A percentile compares a stretch with the other conserved stretches of the same genome.
These are phyloP conservation scores for Blennius ocellaris DNA, from an alignment of 2,113 vertebrate species.

Conservation along the genomic window DNA sequence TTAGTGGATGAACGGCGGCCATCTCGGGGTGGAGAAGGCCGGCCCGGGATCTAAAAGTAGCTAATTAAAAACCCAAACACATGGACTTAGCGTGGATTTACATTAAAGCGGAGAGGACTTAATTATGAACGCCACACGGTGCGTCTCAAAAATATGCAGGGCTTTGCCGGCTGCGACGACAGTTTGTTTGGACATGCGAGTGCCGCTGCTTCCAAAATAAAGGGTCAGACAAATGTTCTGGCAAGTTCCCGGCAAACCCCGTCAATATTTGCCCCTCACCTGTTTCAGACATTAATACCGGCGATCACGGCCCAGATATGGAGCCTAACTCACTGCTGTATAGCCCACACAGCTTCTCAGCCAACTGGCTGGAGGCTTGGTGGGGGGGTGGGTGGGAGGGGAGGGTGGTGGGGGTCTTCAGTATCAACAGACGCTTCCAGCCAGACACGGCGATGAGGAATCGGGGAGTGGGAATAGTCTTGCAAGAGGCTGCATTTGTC, in stretches of 20 bases:
- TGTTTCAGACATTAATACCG: slow-evolving; percentile 57
- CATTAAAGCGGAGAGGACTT: slow-evolving; percentile 32
- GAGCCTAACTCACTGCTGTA: slow-evolving; percentile 36
- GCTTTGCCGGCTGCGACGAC: slow-evolving; percentile 30
- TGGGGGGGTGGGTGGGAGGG: too few relatives aligned
- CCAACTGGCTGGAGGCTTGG: slow-evolving; percentile 42
- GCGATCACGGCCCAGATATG: slow-evolving; percentile 49
- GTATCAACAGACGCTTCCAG: slow-evolving; percentile 21
- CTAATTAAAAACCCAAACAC: slow-evolving; percentile 41
- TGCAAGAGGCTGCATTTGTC: slow-evolving; percentile 58
- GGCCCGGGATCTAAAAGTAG: slow-evolving; percentile 7
- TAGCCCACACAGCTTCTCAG: slow-evolving; percentile 39
- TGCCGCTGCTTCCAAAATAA: slow-evolving; percentile 61
- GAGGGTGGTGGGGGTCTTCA: not conserved
- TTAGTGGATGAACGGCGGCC: not conserved
- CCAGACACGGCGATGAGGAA: slow-evolving; percentile 33
- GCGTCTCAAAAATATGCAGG: slow-evolving; percentile 35
- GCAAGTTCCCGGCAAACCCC: slow-evolving; percentile 32
- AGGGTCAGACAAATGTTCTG: slow-evolving; percentile 52
- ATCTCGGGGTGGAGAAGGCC: not conserved
- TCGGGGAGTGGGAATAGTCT: slow-evolving; percentile 47
- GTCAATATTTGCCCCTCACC: slow-evolving; percentile 55
- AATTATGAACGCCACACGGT: slow-evolving; percentile 21
- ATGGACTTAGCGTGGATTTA: slow-evolving; percentile 18
- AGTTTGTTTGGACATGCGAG: slow-evolving; percentile 5